Percentiles rank a stretch among this genome's conserved stretches.
Conservation (phyloP, 2,113 vertebrate genomes). For the Spilogale gracilis region DNA sequence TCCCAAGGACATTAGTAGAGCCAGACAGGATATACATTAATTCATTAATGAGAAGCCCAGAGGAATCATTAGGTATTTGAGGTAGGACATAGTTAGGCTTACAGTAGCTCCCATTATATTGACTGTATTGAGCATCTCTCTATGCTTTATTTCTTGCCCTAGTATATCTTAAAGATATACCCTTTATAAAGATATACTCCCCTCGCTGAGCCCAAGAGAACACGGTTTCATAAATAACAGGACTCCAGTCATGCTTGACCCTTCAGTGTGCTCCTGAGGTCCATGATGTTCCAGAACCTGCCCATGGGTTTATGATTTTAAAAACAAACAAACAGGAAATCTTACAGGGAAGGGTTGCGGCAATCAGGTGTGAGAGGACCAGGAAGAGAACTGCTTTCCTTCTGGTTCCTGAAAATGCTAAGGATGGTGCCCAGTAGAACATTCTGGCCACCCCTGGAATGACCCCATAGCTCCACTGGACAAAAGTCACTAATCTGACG, state of each 20-base stretch:
- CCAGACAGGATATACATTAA: neutral
- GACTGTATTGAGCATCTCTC: neutral
- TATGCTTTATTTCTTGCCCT: neutral
- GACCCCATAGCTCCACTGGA: neutral
- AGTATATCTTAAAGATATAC: neutral
- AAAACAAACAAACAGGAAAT: neutral
- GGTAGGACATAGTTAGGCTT: neutral
- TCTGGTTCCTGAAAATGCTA: neutral
- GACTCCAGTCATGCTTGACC: neutral
- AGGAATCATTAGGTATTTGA: constrained; percentile 42
- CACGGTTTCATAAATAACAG: neutral
- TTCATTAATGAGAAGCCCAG: constrained; percentile 44
- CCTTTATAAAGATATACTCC: neutral
- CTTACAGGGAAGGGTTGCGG: neutral
- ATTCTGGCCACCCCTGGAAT: neutral
- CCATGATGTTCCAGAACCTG: neutral
- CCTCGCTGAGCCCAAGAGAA: neutral
- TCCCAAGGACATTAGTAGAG: neutral
- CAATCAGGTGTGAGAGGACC: neutral
- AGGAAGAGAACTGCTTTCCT: neutral
- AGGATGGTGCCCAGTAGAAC: neutral
- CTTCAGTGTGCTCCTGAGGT: neutral
- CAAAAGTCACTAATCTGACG: neutral
- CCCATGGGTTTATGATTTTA: neutral
- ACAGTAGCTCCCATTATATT: neutral